Conservation (phyloP, 92 coral and sea anemone species). For the Porites lobata region DNA sequence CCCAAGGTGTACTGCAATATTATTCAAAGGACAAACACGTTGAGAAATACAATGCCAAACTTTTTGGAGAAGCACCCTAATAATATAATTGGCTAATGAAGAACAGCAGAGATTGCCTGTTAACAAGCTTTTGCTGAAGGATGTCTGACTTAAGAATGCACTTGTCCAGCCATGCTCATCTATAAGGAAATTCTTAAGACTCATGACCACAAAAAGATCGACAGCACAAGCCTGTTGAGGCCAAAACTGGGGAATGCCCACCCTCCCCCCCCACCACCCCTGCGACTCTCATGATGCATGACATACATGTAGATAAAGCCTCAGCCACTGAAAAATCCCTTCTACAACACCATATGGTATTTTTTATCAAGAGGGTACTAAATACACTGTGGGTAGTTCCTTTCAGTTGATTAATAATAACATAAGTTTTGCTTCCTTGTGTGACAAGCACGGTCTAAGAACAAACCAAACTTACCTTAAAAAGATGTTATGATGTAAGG, state of each 20-base stretch:
- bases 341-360: constrained; percentile 14
- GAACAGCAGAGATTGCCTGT: constrained; percentile 7
- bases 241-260: constrained; percentile 8
- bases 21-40: constrained; percentile 1
- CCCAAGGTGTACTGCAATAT: constrained; percentile 58
- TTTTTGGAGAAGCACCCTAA: not conserved
- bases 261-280: constrained; percentile 9
- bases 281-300: constrained; percentile 11
- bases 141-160: constrained; percentile 19
- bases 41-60: not conserved
- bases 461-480: not conserved
- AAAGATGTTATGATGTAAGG: constrained; percentile 8
- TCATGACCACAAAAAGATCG: constrained; percentile 8
- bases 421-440: not conserved
- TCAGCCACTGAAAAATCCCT: constrained; percentile 15
- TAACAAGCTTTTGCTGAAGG: constrained; percentile 13
- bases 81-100: not conserved
- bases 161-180: constrained; percentile 10
- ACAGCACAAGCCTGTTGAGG: constrained; percentile 21
- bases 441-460: not conserved
- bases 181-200: constrained; percentile 11
- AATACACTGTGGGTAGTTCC: constrained; percentile 18
- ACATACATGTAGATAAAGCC: constrained; percentile 13
- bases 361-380: constrained; percentile 11
- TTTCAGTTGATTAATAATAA: not conserved